phyloP scores from a whole-genome alignment of 2,888 invertebrate genomes.

The Thalpophila matura region DNA sequence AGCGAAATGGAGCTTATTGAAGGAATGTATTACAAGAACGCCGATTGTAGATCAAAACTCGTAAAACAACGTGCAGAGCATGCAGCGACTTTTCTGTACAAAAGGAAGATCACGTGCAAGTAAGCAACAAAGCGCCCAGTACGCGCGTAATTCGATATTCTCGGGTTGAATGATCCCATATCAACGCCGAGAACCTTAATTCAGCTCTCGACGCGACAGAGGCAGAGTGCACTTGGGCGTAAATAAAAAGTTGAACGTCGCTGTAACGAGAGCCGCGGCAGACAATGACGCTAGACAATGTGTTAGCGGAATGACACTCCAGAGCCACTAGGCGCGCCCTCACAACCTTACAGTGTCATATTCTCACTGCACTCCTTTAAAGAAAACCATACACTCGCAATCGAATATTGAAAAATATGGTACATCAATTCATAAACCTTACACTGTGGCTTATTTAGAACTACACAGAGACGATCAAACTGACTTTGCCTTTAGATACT shows the following conservation, averaged over 20 bases:
- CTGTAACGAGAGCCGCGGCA: conserved; percentile 83
- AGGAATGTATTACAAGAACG: conserved; percentile 58
- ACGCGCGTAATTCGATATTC: conserved; percentile 89
- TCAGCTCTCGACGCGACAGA: conserved; percentile 87
- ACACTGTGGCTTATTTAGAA: conserved; percentile 8
- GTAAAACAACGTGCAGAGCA: conserved; percentile 47
- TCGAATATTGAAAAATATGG: conserved; percentile 59
- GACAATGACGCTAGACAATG: conserved; percentile 89
- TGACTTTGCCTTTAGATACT: neutral
- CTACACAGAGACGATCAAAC: neutral
- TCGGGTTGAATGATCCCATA: conserved; percentile 90
- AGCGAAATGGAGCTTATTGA: conserved; percentile 28
- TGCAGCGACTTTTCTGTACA: conserved; percentile 62
- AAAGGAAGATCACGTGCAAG: conserved; percentile 88
- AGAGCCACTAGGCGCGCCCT: conserved; percentile 80
- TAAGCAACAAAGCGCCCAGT: conserved; percentile 87
- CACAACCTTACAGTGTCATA: conserved; percentile 71
- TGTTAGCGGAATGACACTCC: conserved; percentile 86
- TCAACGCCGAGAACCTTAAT: conserved; percentile 89
- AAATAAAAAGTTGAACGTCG: conserved; percentile 90
- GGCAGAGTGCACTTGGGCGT: conserved; percentile 89
- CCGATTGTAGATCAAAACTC: conserved; percentile 57
- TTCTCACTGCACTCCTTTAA: conserved; percentile 67
- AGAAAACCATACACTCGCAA: conserved; percentile 55
- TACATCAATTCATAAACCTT: conserved; percentile 35